phyloP scores from a whole-genome alignment of 2,888 invertebrate genomes.

The Taenaris catops region DNA sequence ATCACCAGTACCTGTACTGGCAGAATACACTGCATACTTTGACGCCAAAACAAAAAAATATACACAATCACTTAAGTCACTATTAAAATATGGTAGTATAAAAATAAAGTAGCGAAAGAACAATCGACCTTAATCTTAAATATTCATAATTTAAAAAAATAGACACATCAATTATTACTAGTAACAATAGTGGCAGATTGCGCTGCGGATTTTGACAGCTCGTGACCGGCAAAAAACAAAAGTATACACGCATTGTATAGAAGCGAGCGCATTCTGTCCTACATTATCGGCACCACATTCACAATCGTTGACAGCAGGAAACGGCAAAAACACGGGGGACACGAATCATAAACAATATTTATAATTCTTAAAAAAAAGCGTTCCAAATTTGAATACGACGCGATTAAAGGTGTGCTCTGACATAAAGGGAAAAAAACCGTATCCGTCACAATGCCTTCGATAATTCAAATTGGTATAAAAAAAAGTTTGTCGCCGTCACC shows the following conservation, averaged over 20 bases:
- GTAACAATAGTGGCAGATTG: conserved; percentile 30
- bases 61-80: no score
- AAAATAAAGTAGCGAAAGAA: no score
- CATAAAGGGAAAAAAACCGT: conserved; percentile 43
- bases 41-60: no score
- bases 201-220: conserved; percentile 28
- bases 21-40: no score
- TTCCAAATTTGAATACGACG: conserved; percentile 60
- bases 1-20: no score
- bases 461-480: conserved; percentile 41
- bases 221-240: conserved; percentile 22
- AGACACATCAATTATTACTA: no score
- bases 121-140: no score
- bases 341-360: conserved; percentile 64
- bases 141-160: no score
- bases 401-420: conserved; percentile 43
- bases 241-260: conserved; percentile 23
- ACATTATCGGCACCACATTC: conserved; percentile 56
- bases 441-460: conserved; percentile 44
- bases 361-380: conserved; percentile 49
- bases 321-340: conserved; percentile 55
- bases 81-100: no score
- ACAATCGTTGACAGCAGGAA: conserved; percentile 70
- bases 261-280: conserved; percentile 43
- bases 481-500: conserved; percentile 59